These are phyloP conservation scores for Patella vulgata DNA, from an alignment of 1,140 invertebrate species.

Conservation along the genomic window DNA sequence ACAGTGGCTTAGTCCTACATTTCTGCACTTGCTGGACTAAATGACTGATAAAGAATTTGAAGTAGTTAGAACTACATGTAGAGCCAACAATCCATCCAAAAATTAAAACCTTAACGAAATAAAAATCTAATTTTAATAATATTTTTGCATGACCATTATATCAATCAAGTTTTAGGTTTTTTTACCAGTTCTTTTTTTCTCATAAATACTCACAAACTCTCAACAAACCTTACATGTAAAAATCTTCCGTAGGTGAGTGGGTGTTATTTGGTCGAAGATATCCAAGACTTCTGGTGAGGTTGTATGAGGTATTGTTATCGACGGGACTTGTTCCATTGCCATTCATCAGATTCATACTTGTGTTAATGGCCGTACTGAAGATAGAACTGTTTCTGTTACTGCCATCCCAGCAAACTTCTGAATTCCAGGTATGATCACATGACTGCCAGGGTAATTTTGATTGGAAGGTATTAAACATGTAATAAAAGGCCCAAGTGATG, in stretches of 20 bases:
- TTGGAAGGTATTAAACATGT: conserved; percentile 94
- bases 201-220: too few species aligned
- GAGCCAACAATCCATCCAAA: too few species aligned
- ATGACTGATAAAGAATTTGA: too few species aligned
- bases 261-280: conserved; percentile 38
- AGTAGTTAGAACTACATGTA: too few species aligned
- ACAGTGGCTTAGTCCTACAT: too few species aligned
- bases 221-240: conserved; percentile 54
- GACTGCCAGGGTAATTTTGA: conserved; percentile 91
- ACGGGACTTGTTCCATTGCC: not conserved
- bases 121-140: too few species aligned
- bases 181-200: too few species aligned
- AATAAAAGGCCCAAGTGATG: conserved; percentile 96
- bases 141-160: too few species aligned
- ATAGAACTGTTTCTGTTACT: not conserved
- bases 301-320: too few species aligned
- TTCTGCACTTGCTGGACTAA: too few species aligned
- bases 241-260: conserved; percentile 53
- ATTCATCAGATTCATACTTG: not conserved
- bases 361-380: not conserved
- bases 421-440: conserved; percentile 82
- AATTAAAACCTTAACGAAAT: too few species aligned
- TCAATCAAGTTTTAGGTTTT: too few species aligned
- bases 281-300: conserved; percentile 15
- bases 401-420: conserved; percentile 49